phyloP scores from a whole-genome alignment of 2,888 invertebrate species.

The Macrostomum cliftonense region DNA sequence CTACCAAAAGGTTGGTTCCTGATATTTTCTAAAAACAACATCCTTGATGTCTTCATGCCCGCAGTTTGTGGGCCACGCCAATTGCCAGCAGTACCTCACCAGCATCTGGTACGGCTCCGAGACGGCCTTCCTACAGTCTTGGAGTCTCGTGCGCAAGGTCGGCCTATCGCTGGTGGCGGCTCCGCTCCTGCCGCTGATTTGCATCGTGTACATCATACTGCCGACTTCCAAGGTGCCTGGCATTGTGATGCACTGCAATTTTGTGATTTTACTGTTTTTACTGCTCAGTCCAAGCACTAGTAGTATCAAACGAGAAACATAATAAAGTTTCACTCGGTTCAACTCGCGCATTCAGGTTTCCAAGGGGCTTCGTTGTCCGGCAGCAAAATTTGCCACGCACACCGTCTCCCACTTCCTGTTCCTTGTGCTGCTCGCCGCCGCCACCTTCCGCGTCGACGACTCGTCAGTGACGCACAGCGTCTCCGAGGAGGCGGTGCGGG shows the following conservation, averaged over 20 bases:
- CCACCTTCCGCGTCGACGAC: constrained; percentile 44
- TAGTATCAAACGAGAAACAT: too few species aligned
- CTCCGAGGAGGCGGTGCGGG: constrained; percentile 8
- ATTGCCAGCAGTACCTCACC: constrained; percentile 52
- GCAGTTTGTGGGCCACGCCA: constrained; percentile 53
- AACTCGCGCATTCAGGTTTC: constrained; percentile 22
- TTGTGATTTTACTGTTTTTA: background rate
- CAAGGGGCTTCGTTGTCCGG: constrained; percentile 43
- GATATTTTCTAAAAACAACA: too few species aligned
- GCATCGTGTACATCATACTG: constrained; percentile 31
- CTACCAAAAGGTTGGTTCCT: too few species aligned
- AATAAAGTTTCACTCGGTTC: too few species aligned
- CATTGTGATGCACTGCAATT: too few species aligned
- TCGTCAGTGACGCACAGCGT: constrained; percentile 13
- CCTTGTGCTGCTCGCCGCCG: constrained; percentile 47
- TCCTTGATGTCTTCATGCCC: constrained; percentile 13
- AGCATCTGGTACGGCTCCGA: constrained; percentile 50
- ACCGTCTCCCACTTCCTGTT: constrained; percentile 50
- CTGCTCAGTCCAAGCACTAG: too few species aligned
- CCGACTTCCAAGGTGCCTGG: constrained; percentile 31
- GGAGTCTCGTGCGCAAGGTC: constrained; percentile 35
- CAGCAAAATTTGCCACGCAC: constrained; percentile 54
- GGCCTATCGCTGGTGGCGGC: constrained; percentile 26
- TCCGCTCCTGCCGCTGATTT: constrained; percentile 30
- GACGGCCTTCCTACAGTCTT: constrained; percentile 44